A percentile compares a stretch with the other conserved stretches of the same genome.
These are phyloP conservation scores for Disparrhopalites patrizii DNA, from an alignment of 2,888 invertebrate genomes.

Conservation along the genomic window DNA sequence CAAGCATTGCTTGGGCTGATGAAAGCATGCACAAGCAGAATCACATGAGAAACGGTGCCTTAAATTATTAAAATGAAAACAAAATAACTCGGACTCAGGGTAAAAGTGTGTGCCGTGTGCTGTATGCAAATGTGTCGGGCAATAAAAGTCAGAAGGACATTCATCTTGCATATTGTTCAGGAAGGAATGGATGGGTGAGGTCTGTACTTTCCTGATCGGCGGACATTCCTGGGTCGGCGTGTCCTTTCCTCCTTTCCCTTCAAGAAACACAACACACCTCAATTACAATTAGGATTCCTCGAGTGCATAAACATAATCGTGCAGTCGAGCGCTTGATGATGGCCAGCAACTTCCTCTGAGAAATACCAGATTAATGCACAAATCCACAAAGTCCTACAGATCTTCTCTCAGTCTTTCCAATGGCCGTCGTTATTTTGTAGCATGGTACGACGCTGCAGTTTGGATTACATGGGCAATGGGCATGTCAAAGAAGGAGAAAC, in stretches of 20 bases:
- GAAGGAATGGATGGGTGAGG: not conserved
- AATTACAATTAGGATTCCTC: constrained; percentile 2
- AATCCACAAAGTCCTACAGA: too few species aligned
- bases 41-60: not conserved
- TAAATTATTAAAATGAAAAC: not conserved
- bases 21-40: not conserved
- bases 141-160: not conserved
- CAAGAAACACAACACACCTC: not conserved
- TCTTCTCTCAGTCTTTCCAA: too few species aligned
- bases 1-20: not conserved
- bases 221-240: not conserved
- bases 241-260: not conserved
- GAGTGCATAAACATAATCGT: not conserved
- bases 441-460: too few species aligned
- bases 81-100: too few species aligned
- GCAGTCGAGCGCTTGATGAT: not conserved
- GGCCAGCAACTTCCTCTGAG: too few species aligned
- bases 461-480: too few species aligned
- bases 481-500: too few species aligned
- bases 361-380: too few species aligned
- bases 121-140: too few species aligned
- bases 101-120: too few species aligned
- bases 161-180: not conserved
- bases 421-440: too few species aligned
- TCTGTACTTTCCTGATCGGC: not conserved